Evolutionary conservation across 2,888 invertebrate species (phyloP), one percentile per base, ranked within the genome.

Genomic region (Lepidocyrtoides sp.): DNA sequence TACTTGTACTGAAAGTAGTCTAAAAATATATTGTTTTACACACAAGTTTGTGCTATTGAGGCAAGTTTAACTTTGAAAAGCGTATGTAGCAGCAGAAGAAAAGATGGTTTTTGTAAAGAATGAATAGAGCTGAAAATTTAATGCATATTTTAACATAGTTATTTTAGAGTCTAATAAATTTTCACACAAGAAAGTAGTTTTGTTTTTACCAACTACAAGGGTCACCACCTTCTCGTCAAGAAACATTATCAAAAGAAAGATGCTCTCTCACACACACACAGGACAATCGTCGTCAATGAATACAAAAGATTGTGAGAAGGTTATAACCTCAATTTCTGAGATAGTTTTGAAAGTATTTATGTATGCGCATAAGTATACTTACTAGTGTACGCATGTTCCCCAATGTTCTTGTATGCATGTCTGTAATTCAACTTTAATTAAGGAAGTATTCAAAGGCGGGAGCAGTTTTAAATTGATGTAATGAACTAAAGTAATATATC

Each of bases 401-500:
- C 14, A 14, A n/a, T n/a, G n/a, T n/a, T n/a, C n/a, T 29, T 63
- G 29, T 63, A 23, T 8, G 23, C 23, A 17, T n/a, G 1, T n/a
- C 2, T 17, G 66, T 12, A 83, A 23, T 66, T 83, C 48, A 17
- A 66, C 44, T 83, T 48, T 48, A 83, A 83, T 83, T 83, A 83
- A 63, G 41, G 44, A 26, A 63, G 44, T 36, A 36, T 36, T 4
- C 7, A 36, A 36, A 36, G 82, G 75, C 26, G 26, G 54, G 81
- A 60, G 44, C 41, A 82, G 26, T 81, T 81, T 60, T 36, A 81
- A 81, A 81, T 66, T n/a, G 29, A 41, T 83, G 83, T 83, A 83
- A 83, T 83, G 51, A 77, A 77, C 77, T 54, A 66, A 83, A 83
- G 83, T 44, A 83, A 83, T 83, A 83, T 83, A 83, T 83, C 63